Conservation (phyloP, 1,140 invertebrate genomes). For the Nebria ingens region DNA sequence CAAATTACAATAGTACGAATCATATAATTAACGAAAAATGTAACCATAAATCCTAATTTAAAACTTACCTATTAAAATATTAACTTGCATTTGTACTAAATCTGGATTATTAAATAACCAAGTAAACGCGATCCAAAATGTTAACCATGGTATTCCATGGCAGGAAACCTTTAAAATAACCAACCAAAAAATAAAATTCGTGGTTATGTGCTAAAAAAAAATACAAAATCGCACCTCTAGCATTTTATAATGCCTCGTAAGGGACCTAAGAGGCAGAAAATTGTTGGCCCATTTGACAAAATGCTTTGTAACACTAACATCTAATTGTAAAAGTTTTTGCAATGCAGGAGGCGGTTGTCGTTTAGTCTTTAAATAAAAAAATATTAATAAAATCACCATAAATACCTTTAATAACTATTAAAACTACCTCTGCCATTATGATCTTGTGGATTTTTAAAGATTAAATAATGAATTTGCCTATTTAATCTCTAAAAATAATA, state of each 20-base stretch:
- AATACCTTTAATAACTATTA: too few relatives aligned
- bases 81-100: constrained; percentile 70
- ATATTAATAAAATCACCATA: too few relatives aligned
- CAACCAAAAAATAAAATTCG: constrained; percentile 17
- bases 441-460: too few relatives aligned
- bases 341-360: constrained; percentile 42
- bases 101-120: constrained; percentile 55
- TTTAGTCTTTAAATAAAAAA: constrained; percentile 26
- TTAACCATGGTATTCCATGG: constrained; percentile 81
- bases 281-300: constrained; percentile 48
- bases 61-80: constrained; percentile 67
- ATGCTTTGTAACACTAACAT: constrained; percentile 49
- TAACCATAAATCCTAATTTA: constrained; percentile 11
- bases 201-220: constrained; percentile 12
- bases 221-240: constrained; percentile 48
- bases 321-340: constrained; percentile 44
- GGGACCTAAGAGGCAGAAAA: constrained; percentile 44
- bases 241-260: constrained; percentile 50
- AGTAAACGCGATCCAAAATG: constrained; percentile 58
- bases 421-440: too few relatives aligned
- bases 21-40: too few relatives aligned
- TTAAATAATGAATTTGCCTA: too few relatives aligned
- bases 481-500: too few relatives aligned
- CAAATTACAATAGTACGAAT: background rate
- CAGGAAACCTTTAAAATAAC: constrained; percentile 73